Evolutionary conservation across 2,888 invertebrate species (phyloP), one percentile per base, ranked within the genome.

Genomic region (Papilio demoleus): DNA sequence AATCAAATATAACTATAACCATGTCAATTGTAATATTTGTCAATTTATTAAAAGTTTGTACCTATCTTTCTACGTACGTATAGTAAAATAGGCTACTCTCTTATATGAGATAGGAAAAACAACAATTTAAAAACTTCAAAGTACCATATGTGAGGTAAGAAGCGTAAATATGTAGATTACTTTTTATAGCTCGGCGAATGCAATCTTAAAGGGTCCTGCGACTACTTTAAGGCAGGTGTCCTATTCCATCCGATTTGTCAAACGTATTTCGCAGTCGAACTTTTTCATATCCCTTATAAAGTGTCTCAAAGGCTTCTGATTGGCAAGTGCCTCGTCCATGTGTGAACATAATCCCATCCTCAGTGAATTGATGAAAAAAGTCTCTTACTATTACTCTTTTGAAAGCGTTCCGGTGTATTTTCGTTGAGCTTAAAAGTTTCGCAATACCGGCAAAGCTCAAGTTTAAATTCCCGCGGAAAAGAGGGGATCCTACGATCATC

Each of bases 401-500:
- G 90, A 92, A 88, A 92, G 92, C 90, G 87, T 92, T 92, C 89
- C 87, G 79, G 81, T 92, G 92, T 92, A 92, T 88, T 88, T 88
- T 89, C 85, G 83, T 84, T 90, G 90, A 89, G 87, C 88, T 87
- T 82, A 86, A 92, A 92, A 92, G 88, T 92, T 92, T 91, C 72
- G 87, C 88, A 91, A 92, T 91, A 90, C 88, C 83, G 73, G 78
- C 74, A 76, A 80, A 81, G 84, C 84, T 83, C 84, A 86, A 88
- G 86, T 89, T 88, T 86, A 88, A 88, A 88, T 82, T 87, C 83
- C 74, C 76, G 80, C 77, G 81, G 79, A 81, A 84, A 82, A 82
- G 79, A 72, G 80, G 85, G 83, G 79, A 86, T 86, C 78, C 83
- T 65, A 75, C 84, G 87, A 89, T 89, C 89, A 89, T 90, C 87